Evolutionary conservation across 2,888 invertebrate genomes (phyloP).

Genomic region (Parnassius smintheus): DNA sequence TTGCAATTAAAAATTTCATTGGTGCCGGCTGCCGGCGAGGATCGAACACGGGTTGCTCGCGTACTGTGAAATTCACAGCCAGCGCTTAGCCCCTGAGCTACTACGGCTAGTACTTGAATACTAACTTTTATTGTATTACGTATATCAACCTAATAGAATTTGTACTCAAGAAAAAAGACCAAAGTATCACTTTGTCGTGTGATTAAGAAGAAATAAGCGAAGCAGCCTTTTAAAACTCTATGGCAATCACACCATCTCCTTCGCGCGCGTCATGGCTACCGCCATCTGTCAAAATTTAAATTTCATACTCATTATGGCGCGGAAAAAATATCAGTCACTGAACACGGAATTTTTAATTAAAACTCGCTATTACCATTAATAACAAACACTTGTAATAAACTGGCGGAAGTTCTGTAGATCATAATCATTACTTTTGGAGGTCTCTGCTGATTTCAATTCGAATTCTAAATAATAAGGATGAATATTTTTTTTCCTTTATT

Average conservation of each 20-base stretch:
- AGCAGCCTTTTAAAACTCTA: neutral
- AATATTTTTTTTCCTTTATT: slow-evolving; percentile 7
- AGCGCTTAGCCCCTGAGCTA: too few relatives aligned
- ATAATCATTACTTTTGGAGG: slow-evolving; percentile 20
- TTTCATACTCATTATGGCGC: slow-evolving; percentile 45
- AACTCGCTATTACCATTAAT: slow-evolving; percentile 17
- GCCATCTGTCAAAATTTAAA: slow-evolving; percentile 76
- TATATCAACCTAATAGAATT: too few relatives aligned
- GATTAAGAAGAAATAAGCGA: too few relatives aligned
- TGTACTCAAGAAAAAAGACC: too few relatives aligned
- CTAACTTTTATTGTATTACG: too few relatives aligned
- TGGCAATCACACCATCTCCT: slow-evolving; percentile 58
- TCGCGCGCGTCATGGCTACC: slow-evolving; percentile 49
- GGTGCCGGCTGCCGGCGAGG: too few relatives aligned
- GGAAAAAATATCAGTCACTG: slow-evolving; percentile 20
- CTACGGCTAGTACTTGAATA: too few relatives aligned
- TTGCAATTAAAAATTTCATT: too few relatives aligned
- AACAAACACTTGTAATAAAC: slow-evolving; percentile 17
- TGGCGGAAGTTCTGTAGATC: slow-evolving; percentile 23
- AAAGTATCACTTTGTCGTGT: too few relatives aligned
- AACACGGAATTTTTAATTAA: slow-evolving; percentile 25
- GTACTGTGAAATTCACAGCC: too few relatives aligned
- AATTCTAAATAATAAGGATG: slow-evolving; percentile 20
- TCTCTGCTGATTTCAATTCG: slow-evolving; percentile 17
- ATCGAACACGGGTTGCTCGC: too few relatives aligned